Conservation (phyloP, 2,797 vertebrate species). For the Odontamblyopus rebecca region DNA sequence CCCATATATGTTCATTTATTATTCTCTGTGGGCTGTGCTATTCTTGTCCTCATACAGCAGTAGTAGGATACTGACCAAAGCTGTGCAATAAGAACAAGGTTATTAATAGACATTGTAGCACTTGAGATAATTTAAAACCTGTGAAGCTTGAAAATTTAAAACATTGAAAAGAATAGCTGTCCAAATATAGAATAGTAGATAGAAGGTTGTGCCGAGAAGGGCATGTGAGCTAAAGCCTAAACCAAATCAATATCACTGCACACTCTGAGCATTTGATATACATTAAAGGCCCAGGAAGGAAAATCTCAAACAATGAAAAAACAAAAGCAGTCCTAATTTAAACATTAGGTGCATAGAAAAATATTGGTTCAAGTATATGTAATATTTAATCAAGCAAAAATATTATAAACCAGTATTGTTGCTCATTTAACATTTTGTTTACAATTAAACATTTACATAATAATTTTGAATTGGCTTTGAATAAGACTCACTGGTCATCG, state of each 20-base stretch:
- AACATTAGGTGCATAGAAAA: background rate
- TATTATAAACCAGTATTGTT: too few species aligned
- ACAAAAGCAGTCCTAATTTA: background rate
- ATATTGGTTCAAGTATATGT: constrained; percentile 14
- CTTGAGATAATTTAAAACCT: constrained; percentile 8
- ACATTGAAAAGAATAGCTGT: background rate
- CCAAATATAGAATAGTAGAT: background rate
- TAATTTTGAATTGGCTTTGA: too few species aligned
- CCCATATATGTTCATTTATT: constrained; percentile 77
- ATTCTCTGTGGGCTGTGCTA: constrained; percentile 65
- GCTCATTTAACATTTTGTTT: too few species aligned
- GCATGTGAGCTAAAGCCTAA: background rate
- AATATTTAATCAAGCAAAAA: background rate
- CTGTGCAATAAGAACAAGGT: constrained; percentile 48
- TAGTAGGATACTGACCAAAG: constrained; percentile 46
- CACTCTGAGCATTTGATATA: background rate
- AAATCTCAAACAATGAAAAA: background rate
- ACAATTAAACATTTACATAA: too few species aligned
- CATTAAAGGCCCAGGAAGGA: background rate
- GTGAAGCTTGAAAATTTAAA: too few species aligned
- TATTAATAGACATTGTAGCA: constrained; percentile 43
- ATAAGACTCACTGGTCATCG: background rate
- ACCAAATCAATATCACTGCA: background rate
- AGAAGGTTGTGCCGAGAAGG: background rate
- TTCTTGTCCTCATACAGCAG: constrained; percentile 67